Evolutionary conservation across 1,140 invertebrate genomes (phyloP).

Genomic region (Nasonia vitripennis): DNA sequence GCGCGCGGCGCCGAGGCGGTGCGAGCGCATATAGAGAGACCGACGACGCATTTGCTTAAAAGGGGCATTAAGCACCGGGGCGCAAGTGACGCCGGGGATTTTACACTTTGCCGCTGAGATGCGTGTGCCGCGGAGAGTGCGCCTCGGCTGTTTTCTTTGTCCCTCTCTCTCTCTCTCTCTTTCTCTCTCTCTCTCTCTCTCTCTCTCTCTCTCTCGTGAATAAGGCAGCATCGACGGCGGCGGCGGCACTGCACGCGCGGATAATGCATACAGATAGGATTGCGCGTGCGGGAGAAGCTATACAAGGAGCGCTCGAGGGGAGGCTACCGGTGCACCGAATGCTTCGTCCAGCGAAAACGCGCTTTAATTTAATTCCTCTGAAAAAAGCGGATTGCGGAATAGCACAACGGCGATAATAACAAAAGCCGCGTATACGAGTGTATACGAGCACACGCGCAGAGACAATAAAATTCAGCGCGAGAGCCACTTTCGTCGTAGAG

Average conservation of each 20-base stretch:
- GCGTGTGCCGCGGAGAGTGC: constrained; percentile 25
- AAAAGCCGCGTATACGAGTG: neutral
- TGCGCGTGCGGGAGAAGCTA: constrained; percentile 22
- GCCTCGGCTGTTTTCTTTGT: constrained; percentile 36
- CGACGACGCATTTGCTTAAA: constrained; percentile 36
- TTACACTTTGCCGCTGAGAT: constrained; percentile 6
- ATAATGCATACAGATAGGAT: constrained; percentile 53
- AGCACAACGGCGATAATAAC: neutral
- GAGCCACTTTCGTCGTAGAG: neutral
- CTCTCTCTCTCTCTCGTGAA: neutral
- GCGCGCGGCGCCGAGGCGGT: neutral
- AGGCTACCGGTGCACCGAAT: neutral
- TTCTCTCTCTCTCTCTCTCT: constrained; percentile 33
- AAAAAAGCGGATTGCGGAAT: too few relatives aligned
- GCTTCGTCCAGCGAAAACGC: too few relatives aligned
- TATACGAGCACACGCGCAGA: neutral
- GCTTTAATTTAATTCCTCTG: too few relatives aligned
- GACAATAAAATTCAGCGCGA: constrained; percentile 3
- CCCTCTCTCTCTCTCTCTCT: neutral
- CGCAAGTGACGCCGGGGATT: constrained; percentile 16
- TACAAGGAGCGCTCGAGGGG: constrained; percentile 53
- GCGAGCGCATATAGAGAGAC: neutral
- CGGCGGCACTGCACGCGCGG: constrained; percentile 44
- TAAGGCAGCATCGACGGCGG: neutral
- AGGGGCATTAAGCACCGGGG: constrained; percentile 29